Percentiles rank a stretch among this genome's conserved stretches.
phyloP scores from a whole-genome alignment of 2,888 invertebrate species.

The Pseudoips prasinana region DNA sequence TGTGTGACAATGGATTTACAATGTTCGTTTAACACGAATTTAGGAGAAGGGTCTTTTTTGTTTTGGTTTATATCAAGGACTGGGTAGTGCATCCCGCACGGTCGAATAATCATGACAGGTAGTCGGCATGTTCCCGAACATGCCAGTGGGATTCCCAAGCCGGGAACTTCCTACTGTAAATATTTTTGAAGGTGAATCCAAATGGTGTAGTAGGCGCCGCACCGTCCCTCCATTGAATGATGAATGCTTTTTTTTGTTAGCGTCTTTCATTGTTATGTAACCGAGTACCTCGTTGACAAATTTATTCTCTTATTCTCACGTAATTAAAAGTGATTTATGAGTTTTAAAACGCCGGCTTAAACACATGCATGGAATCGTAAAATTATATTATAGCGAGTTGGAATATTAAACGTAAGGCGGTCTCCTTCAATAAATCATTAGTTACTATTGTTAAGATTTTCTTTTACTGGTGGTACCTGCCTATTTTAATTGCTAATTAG shows the following conservation, averaged over 20 bases:
- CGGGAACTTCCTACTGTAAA: slow-evolving; percentile 54
- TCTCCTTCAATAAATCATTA: background rate
- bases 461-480: no score
- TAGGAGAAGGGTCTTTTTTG: slow-evolving; percentile 27
- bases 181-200: slow-evolving; percentile 45
- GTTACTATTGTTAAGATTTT: no score
- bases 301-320: slow-evolving; percentile 12
- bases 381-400: background rate
- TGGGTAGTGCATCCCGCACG: slow-evolving; percentile 36
- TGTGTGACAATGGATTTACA: slow-evolving; percentile 21
- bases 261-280: slow-evolving; percentile 21
- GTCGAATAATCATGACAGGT: slow-evolving; percentile 45
- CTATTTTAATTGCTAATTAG: no score
- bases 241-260: slow-evolving; percentile 31
- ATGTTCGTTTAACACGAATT: slow-evolving; percentile 29
- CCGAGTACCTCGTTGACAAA: slow-evolving; percentile 17
- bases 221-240: slow-evolving; percentile 34
- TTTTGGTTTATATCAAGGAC: slow-evolving; percentile 27
- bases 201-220: slow-evolving; percentile 37
- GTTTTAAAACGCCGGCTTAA: slow-evolving; percentile 6
- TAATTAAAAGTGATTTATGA: slow-evolving; percentile 24
- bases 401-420: background rate
- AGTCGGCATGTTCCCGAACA: slow-evolving; percentile 34
- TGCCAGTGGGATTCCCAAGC: slow-evolving; percentile 48
- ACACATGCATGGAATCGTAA: slow-evolving; percentile 1